phyloP scores from a whole-genome alignment of 1,140 invertebrate species.

The Platyscapa corneri region DNA sequence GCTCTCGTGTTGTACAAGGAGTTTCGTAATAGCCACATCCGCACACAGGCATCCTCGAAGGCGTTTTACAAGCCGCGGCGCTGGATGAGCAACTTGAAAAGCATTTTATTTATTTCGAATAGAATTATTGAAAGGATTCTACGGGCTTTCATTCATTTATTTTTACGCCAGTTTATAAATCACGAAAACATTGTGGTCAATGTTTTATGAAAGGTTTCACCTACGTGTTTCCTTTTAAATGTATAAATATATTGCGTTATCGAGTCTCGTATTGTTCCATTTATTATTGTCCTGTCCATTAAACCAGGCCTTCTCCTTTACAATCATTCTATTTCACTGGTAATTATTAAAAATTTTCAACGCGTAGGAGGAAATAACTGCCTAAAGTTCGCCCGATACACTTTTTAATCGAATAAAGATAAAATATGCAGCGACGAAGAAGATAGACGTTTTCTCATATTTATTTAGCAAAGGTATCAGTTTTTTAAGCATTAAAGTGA shows the following conservation, averaged over 20 bases:
- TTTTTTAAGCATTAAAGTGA: neutral
- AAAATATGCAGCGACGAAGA: neutral
- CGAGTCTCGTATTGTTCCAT: no score
- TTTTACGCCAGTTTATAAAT: neutral
- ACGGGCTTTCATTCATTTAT: neutral
- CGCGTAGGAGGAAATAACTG: no score
- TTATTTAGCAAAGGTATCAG: neutral
- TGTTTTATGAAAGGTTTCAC: neutral
- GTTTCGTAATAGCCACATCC: neutral
- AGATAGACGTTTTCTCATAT: neutral
- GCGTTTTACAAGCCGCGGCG: neutral
- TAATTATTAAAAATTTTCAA: no score
- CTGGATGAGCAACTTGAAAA: conserved; percentile 20
- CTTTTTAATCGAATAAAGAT: neutral
- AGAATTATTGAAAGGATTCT: neutral
- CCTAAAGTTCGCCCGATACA: no score
- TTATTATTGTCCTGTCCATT: no score
- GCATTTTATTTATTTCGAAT: conserved; percentile 33
- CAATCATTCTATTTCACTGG: no score
- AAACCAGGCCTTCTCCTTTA: no score
- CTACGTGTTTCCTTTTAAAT: no score
- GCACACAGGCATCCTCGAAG: neutral
- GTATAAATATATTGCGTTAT: no score
- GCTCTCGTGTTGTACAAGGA: neutral
- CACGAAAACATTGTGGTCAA: neutral